Base-by-base conservation (phyloP, 1,140 invertebrate genomes). In the Calliphora vicina region DNA sequence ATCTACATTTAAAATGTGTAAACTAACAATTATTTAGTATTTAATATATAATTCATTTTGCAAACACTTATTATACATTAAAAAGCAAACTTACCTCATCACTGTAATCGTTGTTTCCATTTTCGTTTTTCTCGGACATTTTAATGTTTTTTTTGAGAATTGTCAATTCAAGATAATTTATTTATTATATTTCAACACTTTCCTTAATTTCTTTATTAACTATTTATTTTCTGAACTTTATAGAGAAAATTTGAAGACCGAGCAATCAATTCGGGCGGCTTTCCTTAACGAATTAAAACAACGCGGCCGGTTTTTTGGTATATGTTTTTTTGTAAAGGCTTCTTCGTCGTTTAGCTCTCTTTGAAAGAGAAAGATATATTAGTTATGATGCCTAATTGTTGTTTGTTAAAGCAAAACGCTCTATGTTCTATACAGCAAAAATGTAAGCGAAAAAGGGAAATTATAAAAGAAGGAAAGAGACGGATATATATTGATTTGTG, bases 81-180 rank as follows among this genome's bases (percentile, higher is more conserved):
- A 6, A 50, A 50, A 50, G 4, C 15, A 15, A 13, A 20, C 45
- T 84, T 45, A 78, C 84, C 43, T 84, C 84, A 23, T 83, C 80
- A 50, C 83, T 80, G 35, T 80, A 82, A 72, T 82, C 50, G 45
- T 84, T 81, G 50, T 83, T 84, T 84, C 50, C 82, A 83, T 80
- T 83, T 13, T 84, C 80, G 25, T 45, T 42, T 20, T 78, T 78
- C 35, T 74, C 84, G 3, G 78, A 50, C 84, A 84, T 84, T 76
- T 84, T 76, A 23, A 15, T 29, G 43, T 1, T 67, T 12, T 50
- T 29, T 74, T 71, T 2, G 8, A 23, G 71, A 73, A 27, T 73
- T 73, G 17, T 50, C 17, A 50, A 50, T n/a, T 10, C 45, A 50
- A 50, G 15, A 50, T n/a, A 3, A n/a, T 12, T 35, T 35, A 8